phyloP scores from a whole-genome alignment of 1,140 invertebrate species.

The Dendrolimus punctatus region DNA sequence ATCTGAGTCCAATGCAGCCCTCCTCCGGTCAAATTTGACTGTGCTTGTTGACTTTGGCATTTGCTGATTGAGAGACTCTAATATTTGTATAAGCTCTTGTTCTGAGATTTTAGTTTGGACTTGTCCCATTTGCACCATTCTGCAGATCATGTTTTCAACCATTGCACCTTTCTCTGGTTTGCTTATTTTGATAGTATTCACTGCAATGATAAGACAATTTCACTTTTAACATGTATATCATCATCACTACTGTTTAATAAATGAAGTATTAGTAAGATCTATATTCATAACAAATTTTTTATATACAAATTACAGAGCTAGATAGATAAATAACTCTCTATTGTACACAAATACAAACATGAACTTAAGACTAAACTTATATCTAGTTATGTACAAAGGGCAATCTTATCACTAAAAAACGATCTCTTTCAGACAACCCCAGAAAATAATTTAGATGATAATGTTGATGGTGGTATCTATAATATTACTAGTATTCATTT shows the following conservation, averaged over 20 bases:
- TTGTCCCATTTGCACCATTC: constrained; percentile 93
- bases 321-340: too few relatives aligned
- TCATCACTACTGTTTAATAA: constrained; percentile 9
- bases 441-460: too few relatives aligned
- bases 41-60: constrained; percentile 84
- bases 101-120: constrained; percentile 86
- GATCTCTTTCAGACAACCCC: too few relatives aligned
- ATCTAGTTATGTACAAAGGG: too few relatives aligned
- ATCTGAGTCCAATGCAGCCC: constrained; percentile 88
- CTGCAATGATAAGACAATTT: constrained; percentile 73
- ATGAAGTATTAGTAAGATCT: constrained; percentile 3
- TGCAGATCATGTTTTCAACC: constrained; percentile 94
- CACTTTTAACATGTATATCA: neutral
- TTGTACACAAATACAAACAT: too few relatives aligned
- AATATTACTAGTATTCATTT: too few relatives aligned
- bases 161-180: constrained; percentile 96
- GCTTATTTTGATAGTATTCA: constrained; percentile 93
- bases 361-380: too few relatives aligned
- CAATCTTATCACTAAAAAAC: too few relatives aligned
- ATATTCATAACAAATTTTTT: too few relatives aligned
- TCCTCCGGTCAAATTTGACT: constrained; percentile 90
- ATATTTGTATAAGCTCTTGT: constrained; percentile 85
- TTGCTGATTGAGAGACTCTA: constrained; percentile 91
- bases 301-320: too few relatives aligned
- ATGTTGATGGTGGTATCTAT: too few relatives aligned